phyloP scores from a whole-genome alignment of 2,113 vertebrate genomes.

The Glareola pratincola region DNA sequence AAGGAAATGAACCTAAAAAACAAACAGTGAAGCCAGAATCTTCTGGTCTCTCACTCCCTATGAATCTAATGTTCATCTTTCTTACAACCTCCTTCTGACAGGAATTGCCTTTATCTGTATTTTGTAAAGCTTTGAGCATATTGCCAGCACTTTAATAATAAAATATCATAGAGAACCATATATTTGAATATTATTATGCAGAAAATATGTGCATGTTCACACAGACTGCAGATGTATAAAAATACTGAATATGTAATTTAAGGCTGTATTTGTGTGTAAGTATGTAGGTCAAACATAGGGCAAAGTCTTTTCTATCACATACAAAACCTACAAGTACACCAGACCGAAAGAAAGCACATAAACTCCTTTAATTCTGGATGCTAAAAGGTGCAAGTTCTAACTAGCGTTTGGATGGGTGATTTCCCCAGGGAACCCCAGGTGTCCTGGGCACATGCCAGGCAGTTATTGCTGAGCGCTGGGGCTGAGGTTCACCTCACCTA shows the following conservation, averaged over 20 bases:
- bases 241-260: constrained; percentile 55
- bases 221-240: constrained; percentile 53
- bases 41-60: background rate
- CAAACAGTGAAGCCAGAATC: background rate
- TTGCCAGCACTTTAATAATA: constrained; percentile 53
- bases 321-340: background rate
- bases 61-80: constrained; percentile 17
- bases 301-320: constrained; percentile 18
- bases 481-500: constrained; percentile 52
- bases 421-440: constrained; percentile 69
- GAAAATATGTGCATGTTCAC: constrained; percentile 55
- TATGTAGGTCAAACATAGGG: constrained; percentile 55
- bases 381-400: constrained; percentile 46
- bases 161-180: constrained; percentile 43
- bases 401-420: constrained; percentile 28
- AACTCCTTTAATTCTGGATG: constrained; percentile 46
- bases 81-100: constrained; percentile 38
- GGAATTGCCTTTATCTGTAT: constrained; percentile 51
- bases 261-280: constrained; percentile 1
- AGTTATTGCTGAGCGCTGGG: constrained; percentile 47
- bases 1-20: constrained; percentile 15
- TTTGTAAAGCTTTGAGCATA: constrained; percentile 56
- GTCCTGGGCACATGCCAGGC: constrained; percentile 21
- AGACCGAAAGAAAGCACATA: background rate
- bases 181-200: constrained; percentile 56